These are phyloP conservation scores for Acronicta leporina DNA, from an alignment of 2,888 invertebrate genomes.

Conservation along the genomic window DNA sequence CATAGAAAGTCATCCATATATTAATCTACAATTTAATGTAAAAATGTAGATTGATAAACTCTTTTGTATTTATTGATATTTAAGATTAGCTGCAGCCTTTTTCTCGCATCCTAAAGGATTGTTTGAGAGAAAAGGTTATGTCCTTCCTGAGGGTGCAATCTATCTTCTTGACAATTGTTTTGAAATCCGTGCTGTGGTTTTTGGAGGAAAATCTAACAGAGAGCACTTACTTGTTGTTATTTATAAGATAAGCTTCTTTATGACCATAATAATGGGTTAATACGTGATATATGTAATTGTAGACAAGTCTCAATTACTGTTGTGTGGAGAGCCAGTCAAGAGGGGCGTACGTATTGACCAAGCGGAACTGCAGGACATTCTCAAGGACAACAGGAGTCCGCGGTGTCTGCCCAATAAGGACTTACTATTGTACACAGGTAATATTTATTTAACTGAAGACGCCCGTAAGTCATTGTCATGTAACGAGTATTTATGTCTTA, in stretches of 20 bases:
- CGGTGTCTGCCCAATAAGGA: slow-evolving; percentile 92
- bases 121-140: too few relatives aligned
- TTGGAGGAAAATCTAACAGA: too few relatives aligned
- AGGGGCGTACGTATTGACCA: slow-evolving; percentile 88
- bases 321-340: slow-evolving; percentile 90
- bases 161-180: too few relatives aligned
- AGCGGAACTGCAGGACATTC: slow-evolving; percentile 81
- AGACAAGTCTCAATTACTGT: slow-evolving; percentile 92
- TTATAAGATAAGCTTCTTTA: slow-evolving; percentile 13
- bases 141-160: too few relatives aligned
- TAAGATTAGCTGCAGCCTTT: too few relatives aligned
- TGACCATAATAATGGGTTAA: slow-evolving; percentile 1
- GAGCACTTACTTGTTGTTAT: too few relatives aligned
- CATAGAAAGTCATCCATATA: too few relatives aligned
- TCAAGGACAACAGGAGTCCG: slow-evolving; percentile 90
- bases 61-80: slow-evolving; percentile 12
- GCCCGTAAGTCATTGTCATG: slow-evolving; percentile 4
- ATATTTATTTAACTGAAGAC: slow-evolving; percentile 12
- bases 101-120: too few relatives aligned
- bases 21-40: too few relatives aligned
- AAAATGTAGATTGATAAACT: slow-evolving; percentile 16
- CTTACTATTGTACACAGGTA: slow-evolving; percentile 91
- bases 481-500: slow-evolving; percentile 16
- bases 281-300: slow-evolving; percentile 30
- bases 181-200: too few relatives aligned